These are phyloP conservation scores for Sigmodon hispidus DNA, from an alignment of 2,113 vertebrate species.

Conservation along the genomic window DNA sequence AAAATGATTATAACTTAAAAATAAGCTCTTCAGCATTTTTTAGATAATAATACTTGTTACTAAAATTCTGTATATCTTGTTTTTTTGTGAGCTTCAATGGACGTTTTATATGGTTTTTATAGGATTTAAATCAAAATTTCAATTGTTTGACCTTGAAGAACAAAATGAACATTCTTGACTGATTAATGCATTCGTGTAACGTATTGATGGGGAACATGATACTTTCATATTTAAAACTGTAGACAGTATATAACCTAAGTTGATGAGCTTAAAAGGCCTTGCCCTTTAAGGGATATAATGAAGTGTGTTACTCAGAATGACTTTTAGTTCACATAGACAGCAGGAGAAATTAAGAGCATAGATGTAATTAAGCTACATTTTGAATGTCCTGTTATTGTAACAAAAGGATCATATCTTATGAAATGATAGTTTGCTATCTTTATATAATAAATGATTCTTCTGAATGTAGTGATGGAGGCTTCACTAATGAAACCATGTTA, in stretches of 20 bases:
- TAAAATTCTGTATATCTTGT: not conserved
- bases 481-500: not conserved
- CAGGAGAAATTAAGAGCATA: not conserved
- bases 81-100: not conserved
- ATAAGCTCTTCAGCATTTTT: not conserved
- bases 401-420: not conserved
- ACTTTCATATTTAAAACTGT: constrained; percentile 5
- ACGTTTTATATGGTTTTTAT: not conserved
- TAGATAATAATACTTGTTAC: not conserved
- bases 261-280: not conserved
- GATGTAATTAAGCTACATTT: not conserved
- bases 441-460: not conserved
- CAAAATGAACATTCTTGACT: not conserved
- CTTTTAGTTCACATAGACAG: not conserved
- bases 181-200: not conserved
- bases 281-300: not conserved
- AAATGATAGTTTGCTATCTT: not conserved
- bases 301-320: not conserved
- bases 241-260: not conserved
- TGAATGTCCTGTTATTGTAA: not conserved
- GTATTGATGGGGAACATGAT: not conserved
- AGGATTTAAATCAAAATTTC: not conserved
- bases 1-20: not conserved
- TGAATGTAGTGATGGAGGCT: not conserved
- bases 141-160: not conserved